A percentile compares a stretch with the other conserved stretches of the same genome.
phyloP scores from a whole-genome alignment of 2,888 invertebrate species.

The Athetis lepigone region DNA sequence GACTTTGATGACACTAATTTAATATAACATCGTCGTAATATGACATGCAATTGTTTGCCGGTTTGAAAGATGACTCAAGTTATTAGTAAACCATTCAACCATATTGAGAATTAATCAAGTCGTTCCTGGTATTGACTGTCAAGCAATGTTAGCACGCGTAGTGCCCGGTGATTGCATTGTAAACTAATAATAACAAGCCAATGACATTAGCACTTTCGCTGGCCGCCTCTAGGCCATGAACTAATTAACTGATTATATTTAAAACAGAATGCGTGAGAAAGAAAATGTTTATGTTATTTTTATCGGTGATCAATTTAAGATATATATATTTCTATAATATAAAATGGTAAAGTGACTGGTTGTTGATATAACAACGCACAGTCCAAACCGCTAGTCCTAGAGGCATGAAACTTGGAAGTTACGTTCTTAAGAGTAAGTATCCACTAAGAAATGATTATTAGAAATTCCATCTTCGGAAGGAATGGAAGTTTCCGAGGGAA shows the following conservation, averaged over 20 bases:
- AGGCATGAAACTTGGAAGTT: too few species aligned
- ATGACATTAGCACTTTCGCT: slow-evolving; percentile 78
- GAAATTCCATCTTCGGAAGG: too few species aligned
- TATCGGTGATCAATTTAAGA: slow-evolving; percentile 38
- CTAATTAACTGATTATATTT: slow-evolving; percentile 71
- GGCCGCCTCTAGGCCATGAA: slow-evolving; percentile 70
- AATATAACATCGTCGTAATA: too few species aligned
- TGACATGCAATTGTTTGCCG: too few species aligned
- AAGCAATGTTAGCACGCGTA: slow-evolving; percentile 13
- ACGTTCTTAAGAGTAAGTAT: too few species aligned
- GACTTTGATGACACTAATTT: too few species aligned
- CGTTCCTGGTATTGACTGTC: slow-evolving; percentile 15
- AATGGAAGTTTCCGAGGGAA: too few species aligned
- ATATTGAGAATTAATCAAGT: slow-evolving; percentile 17
- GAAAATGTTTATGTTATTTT: slow-evolving; percentile 14
- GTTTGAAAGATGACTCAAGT: not conserved
- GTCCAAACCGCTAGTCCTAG: too few species aligned
- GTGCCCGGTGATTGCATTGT: slow-evolving; percentile 46
- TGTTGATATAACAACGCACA: too few species aligned
- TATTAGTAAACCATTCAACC: slow-evolving; percentile 13
- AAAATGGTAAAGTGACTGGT: too few species aligned
- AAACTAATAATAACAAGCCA: slow-evolving; percentile 69
- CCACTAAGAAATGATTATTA: too few species aligned
- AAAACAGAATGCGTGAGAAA: slow-evolving; percentile 64
- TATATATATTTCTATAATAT: too few species aligned